Percentiles rank a stretch among this genome's conserved stretches.
Evolutionary conservation across 64 coral and sea anemone genomes (phyloP).

Genomic region (Pocillopora damicornis): DNA sequence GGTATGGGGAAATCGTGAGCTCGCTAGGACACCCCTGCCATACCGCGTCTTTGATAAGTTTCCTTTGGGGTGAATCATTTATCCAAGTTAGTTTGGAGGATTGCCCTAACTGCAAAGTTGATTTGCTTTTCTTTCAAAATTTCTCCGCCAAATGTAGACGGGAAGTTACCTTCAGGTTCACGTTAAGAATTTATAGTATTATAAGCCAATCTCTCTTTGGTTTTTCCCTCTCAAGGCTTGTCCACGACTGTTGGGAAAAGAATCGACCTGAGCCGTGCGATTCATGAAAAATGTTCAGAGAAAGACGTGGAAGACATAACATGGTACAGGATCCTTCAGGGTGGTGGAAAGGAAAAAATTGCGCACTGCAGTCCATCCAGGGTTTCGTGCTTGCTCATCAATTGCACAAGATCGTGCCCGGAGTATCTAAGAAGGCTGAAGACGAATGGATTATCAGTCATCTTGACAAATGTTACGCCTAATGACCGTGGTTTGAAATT

Average conservation of each 20-base stretch:
- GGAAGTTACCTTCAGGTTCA: too few relatives aligned
- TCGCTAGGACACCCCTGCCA: too few relatives aligned
- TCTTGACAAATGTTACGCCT: not conserved
- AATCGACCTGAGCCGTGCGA: not conserved
- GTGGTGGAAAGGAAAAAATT: not conserved
- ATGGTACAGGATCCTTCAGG: not conserved
- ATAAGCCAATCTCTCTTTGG: not conserved
- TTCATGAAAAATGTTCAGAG: not conserved
- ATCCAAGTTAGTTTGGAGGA: too few relatives aligned
- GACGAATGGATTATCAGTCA: not conserved
- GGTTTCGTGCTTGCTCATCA: not conserved
- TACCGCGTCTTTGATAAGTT: too few relatives aligned
- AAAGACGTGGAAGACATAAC: not conserved
- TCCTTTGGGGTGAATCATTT: too few relatives aligned
- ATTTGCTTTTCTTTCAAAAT: too few relatives aligned
- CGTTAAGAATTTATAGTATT: too few relatives aligned
- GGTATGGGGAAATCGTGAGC: too few relatives aligned
- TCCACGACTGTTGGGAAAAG: not conserved
- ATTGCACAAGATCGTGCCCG: not conserved
- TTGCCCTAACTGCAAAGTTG: too few relatives aligned
- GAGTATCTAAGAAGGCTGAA: not conserved
- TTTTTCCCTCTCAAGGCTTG: not conserved
- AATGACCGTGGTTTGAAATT: conserved; percentile 14
- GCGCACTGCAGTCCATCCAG: not conserved
- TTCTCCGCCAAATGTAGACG: too few relatives aligned